phyloP scores from a whole-genome alignment of 1,140 invertebrate genomes.

The Araneus ventricosus region DNA sequence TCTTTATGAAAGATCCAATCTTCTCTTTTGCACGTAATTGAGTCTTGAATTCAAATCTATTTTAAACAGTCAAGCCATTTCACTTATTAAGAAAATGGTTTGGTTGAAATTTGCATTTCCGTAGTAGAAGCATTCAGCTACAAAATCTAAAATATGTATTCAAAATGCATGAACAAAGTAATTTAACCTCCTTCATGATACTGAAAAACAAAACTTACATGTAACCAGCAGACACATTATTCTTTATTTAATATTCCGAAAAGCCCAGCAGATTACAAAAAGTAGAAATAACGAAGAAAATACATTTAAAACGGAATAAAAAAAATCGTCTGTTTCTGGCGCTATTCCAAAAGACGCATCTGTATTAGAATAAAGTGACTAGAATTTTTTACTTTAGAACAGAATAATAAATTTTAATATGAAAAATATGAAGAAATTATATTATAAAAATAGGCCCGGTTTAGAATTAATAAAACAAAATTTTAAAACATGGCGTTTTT shows the following conservation, averaged over 20 bases:
- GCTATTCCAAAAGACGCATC: not conserved
- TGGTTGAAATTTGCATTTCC: no score
- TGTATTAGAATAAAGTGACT: not conserved
- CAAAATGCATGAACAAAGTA: not conserved
- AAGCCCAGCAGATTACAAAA: not conserved
- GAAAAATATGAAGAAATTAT: not conserved
- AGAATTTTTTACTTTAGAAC: not conserved
- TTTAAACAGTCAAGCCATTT: no score
- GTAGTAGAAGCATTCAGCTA: no score
- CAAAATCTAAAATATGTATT: no score
- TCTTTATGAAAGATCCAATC: no score
- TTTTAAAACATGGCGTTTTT: not conserved
- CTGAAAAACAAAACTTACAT: not conserved
- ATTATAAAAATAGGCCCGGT: not conserved
- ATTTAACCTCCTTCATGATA: not conserved
- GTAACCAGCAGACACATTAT: not conserved
- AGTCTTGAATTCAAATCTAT: no score
- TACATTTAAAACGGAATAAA: not conserved
- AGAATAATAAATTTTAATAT: not conserved
- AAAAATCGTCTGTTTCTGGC: not conserved
- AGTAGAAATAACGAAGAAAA: not conserved
- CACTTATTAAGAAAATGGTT: no score
- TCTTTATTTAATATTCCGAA: conserved; percentile 6
- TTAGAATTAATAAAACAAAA: not conserved
- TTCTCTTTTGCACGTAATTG: no score